A percentile compares a stretch with the other conserved stretches of the same genome.
phyloP scores from a whole-genome alignment of 2,797 vertebrate genomes.

The Ataeniobius toweri region DNA sequence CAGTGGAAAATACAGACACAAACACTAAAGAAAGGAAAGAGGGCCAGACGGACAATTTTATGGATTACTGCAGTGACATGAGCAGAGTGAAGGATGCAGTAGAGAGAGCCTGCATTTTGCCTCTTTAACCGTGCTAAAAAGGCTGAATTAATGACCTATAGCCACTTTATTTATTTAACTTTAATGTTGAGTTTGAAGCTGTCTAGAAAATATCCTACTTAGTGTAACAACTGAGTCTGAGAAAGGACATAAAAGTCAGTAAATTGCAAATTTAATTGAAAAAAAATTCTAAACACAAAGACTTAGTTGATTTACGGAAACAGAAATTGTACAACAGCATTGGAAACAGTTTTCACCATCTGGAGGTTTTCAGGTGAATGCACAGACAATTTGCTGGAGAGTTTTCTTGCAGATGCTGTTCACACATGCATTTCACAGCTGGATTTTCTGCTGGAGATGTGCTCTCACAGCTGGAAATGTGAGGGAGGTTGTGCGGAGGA shows the following conservation, averaged over 20 bases:
- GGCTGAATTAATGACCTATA: constrained; percentile 32
- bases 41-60: constrained; percentile 52
- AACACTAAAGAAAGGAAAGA: constrained; percentile 42
- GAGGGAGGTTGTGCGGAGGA: not conserved
- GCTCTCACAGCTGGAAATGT: constrained; percentile 16
- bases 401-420: constrained; percentile 4
- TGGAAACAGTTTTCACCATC: not conserved
- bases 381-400: not conserved
- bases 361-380: not conserved
- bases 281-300: not conserved
- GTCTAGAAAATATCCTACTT: not conserved
- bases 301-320: not conserved
- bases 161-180: constrained; percentile 35
- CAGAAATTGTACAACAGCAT: not conserved
- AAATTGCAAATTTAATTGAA: not conserved
- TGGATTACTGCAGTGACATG: constrained; percentile 62
- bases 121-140: constrained; percentile 56
- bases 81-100: constrained; percentile 45
- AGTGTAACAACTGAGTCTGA: not conserved
- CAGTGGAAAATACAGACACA: constrained; percentile 58
- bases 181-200: constrained; percentile 1
- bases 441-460: constrained; percentile 10
- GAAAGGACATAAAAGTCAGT: not conserved
- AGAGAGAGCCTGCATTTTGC: constrained; percentile 47
- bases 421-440: constrained; percentile 10